Conservation (phyloP, 2,888 invertebrate species). For the Dryadula phaetusa region DNA sequence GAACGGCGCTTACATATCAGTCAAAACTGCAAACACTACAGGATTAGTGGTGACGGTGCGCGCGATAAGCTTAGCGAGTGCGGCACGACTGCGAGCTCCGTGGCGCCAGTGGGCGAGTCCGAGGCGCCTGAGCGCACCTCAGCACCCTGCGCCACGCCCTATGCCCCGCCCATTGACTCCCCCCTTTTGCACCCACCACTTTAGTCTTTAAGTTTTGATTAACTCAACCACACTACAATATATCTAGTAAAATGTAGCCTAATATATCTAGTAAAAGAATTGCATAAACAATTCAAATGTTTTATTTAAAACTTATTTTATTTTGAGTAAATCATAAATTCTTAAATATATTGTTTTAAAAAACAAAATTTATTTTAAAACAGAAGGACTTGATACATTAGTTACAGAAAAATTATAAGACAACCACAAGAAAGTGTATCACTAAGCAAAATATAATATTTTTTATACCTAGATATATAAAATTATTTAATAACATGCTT, state of each 20-base stretch:
- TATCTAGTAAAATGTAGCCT: neutral
- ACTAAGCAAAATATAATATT: neutral
- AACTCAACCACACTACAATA: neutral
- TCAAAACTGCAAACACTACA: constrained; percentile 29
- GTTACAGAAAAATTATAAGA: neutral
- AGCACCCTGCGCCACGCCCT: constrained; percentile 78
- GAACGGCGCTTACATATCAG: constrained; percentile 31
- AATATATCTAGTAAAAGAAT: neutral
- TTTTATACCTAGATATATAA: neutral
- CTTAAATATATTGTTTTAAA: neutral
- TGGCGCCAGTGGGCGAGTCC: constrained; percentile 66
- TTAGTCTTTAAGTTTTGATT: constrained; percentile 11
- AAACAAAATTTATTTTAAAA: neutral
- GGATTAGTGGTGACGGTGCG: constrained; percentile 50
- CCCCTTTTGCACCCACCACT: constrained; percentile 46
- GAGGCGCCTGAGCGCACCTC: constrained; percentile 59
- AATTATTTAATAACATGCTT: too few relatives aligned
- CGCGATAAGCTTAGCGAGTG: constrained; percentile 67
- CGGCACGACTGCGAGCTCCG: constrained; percentile 70
- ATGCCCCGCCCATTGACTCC: constrained; percentile 58
- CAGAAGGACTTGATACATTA: neutral
- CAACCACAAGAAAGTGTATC: too few relatives aligned
- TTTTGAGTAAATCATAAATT: neutral
- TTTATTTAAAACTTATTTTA: neutral
- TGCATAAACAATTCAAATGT: neutral